These are phyloP conservation scores for Pitangus sulphuratus DNA, from an alignment of 2,797 vertebrate species.

Conservation along the genomic window DNA sequence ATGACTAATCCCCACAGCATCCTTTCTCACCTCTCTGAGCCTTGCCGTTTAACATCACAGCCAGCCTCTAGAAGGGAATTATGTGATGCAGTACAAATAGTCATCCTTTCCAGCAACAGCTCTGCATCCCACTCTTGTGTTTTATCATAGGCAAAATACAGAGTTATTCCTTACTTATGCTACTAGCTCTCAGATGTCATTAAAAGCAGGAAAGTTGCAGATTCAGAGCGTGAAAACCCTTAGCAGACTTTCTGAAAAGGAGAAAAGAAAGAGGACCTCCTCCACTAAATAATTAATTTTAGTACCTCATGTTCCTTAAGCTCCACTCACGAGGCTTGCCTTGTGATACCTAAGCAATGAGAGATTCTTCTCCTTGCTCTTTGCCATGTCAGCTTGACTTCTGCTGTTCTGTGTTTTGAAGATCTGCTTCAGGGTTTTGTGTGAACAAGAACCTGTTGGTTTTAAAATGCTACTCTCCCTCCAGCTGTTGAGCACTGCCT, in stretches of 20 bases:
- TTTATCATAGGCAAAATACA: not conserved
- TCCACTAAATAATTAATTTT: not conserved
- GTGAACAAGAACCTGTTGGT: not conserved
- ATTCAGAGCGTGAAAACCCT: not conserved
- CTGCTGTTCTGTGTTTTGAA: not conserved
- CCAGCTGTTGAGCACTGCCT: not conserved
- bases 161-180: not conserved
- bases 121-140: not conserved
- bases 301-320: not conserved
- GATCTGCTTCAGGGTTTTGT: not conserved
- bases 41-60: slow-evolving; percentile 4
- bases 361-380: not conserved
- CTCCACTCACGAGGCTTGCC: not conserved
- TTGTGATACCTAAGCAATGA: not conserved
- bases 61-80: slow-evolving; percentile 4
- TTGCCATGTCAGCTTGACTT: not conserved
- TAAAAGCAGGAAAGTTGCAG: not conserved
- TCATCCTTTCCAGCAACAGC: not conserved
- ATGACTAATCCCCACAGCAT: slow-evolving; percentile 47
- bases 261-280: not conserved
- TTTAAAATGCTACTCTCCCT: not conserved
- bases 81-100: not conserved
- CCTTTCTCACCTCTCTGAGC: slow-evolving; percentile 18
- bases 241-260: not conserved
- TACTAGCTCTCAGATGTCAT: not conserved